Conservation (phyloP, 2,888 invertebrate species). For the Leucophenga montana region DNA sequence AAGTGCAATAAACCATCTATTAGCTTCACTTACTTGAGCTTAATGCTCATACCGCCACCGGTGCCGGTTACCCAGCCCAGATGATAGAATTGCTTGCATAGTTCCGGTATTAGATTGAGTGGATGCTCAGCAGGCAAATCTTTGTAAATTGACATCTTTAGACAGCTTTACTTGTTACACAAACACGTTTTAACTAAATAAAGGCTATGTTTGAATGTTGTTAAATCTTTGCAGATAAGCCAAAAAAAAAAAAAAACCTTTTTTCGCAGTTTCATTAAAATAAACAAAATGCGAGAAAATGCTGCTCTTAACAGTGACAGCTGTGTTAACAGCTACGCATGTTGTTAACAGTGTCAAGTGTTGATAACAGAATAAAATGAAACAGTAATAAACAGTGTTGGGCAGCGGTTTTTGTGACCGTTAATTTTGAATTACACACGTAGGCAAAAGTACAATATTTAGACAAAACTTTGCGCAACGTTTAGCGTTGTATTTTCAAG, state of each 20-base stretch:
- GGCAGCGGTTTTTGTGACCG: too few relatives aligned
- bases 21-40: constrained; percentile 78
- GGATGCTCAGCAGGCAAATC: constrained; percentile 80
- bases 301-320: constrained; percentile 14
- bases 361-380: too few relatives aligned
- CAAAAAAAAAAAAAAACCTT: neutral
- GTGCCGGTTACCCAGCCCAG: constrained; percentile 98
- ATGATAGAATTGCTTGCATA: constrained; percentile 92
- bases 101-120: constrained; percentile 87
- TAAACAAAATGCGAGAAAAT: too few relatives aligned
- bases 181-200: constrained; percentile 1
- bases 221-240: neutral
- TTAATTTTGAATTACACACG: neutral
- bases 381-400: too few relatives aligned
- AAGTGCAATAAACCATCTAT: neutral
- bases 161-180: neutral
- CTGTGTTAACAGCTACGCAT: too few relatives aligned
- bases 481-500: too few relatives aligned
- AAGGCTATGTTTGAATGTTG: constrained; percentile 14
- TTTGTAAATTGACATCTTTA: constrained; percentile 69
- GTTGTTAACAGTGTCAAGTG: constrained; percentile 21
- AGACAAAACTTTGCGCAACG: too few relatives aligned
- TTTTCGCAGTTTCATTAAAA: neutral
- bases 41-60: constrained; percentile 95
- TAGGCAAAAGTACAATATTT: too few relatives aligned